These are phyloP conservation scores for Neofelis nebulosa DNA, from an alignment of 2,113 vertebrate species.

Conservation along the genomic window DNA sequence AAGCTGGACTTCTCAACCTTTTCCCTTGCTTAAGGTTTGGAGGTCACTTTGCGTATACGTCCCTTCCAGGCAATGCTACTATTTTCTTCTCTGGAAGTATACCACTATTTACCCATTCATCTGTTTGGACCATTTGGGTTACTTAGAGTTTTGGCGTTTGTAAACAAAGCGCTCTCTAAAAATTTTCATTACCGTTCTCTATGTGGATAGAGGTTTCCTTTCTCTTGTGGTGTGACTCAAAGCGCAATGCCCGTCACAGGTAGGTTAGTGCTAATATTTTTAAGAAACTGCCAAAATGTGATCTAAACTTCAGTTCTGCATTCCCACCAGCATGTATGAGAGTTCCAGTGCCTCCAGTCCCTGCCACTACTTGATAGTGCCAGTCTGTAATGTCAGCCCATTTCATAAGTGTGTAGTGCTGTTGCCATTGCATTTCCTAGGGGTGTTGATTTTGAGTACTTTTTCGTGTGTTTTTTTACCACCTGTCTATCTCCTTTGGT, in stretches of 20 bases:
- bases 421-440: neutral
- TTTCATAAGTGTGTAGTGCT: neutral
- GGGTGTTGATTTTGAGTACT: neutral
- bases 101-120: neutral
- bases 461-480: neutral
- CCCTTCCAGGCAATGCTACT: neutral
- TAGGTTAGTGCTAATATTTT: neutral
- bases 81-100: neutral
- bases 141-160: neutral
- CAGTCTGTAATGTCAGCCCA: neutral
- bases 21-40: neutral
- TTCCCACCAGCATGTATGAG: neutral
- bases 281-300: neutral
- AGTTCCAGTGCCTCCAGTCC: neutral
- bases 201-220: neutral
- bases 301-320: neutral
- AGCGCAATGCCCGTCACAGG: neutral
- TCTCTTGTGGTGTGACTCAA: neutral
- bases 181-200: neutral
- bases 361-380: no score
- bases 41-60: neutral
- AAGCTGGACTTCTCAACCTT: neutral
- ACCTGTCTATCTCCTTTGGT: neutral
- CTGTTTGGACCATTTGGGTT: neutral
- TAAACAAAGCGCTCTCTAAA: neutral